phyloP scores from a whole-genome alignment of 2,888 invertebrate species.

The Coleophora flavipennella region DNA sequence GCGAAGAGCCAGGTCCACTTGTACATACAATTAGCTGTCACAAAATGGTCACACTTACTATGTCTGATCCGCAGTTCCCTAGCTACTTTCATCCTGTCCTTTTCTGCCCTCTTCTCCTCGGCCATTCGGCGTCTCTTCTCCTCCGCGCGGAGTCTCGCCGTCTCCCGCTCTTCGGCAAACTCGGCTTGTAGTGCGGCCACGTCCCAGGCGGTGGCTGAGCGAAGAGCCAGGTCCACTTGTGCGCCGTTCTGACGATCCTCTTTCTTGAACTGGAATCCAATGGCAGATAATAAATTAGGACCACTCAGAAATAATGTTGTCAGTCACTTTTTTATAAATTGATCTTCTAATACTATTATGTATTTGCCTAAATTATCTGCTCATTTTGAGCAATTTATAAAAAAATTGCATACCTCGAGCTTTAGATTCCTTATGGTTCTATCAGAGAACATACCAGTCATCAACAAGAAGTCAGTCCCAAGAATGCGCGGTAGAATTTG shows the following conservation, averaged over 20 bases:
- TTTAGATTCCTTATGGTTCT: too few relatives aligned
- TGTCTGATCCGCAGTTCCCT: slow-evolving; percentile 22
- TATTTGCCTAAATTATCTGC: too few relatives aligned
- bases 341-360: too few relatives aligned
- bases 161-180: slow-evolving; percentile 39
- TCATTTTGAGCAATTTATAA: too few relatives aligned
- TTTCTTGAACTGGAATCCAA: slow-evolving; percentile 78
- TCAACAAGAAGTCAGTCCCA: too few relatives aligned
- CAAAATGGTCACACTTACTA: slow-evolving; percentile 27
- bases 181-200: slow-evolving; percentile 35
- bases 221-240: slow-evolving; percentile 83
- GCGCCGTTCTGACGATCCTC: slow-evolving; percentile 86
- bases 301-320: too few relatives aligned
- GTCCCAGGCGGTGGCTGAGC: slow-evolving; percentile 79
- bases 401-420: too few relatives aligned
- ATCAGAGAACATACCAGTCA: too few relatives aligned
- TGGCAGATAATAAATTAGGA: too few relatives aligned
- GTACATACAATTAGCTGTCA: too few relatives aligned
- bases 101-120: slow-evolving; percentile 61
- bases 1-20: slow-evolving; percentile 83
- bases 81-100: slow-evolving; percentile 42
- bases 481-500: too few relatives aligned
- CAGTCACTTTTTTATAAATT: too few relatives aligned
- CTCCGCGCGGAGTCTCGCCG: slow-evolving; percentile 24
- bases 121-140: slow-evolving; percentile 24